Evolutionary conservation across 2,113 vertebrate species (phyloP), one percentile per base, ranked within the genome.

Genomic region (Rallus limicola): DNA sequence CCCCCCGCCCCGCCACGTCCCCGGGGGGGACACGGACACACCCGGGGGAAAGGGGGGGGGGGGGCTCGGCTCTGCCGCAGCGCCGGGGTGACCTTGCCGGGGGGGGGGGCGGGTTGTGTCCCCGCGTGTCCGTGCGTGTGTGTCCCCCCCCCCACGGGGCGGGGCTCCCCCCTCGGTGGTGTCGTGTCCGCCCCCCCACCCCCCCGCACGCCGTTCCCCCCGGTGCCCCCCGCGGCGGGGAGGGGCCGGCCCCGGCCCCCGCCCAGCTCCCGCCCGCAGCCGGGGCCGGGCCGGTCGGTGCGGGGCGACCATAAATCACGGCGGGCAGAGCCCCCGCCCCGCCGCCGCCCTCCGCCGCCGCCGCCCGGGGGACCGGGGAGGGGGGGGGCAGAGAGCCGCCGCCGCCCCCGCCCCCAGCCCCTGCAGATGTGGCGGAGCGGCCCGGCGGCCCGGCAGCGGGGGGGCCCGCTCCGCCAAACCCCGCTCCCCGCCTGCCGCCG

Each of bases 391-490:
- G 81, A 82, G 85, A 44, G 79, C 94, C 82, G 95, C 95, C n/a
- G 31, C 64, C 42, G 64, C 64, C 64, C 42, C 89, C 90, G 69
- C 96, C 92, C 90, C 94, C 94, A 82, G 93, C 85, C 90, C 38
- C 84, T 96, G 96, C 97, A 96, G 96, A 96, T 94, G 96, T 97
- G 97, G 97, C 95, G 97, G 96, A 95, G 96, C 96, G 95, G 96
- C 97, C 91, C 94, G 93, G 94, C 56, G 92, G 92, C 94, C 76
- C 63, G 63, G 33, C 70, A 36, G 82, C 82, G 83, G 87, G 79
- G 87, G 87, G 87, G 79, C 56, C 79, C 88, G 69, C 69, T 69
- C 84, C 71, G 78, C 90, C 84, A 59, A 71, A 63, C 88, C 72
- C 76, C 76, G 67, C 80, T 64, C 52, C 72, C 77, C 65, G 67